Conservation (phyloP, 92 coral and sea anemone genomes). For the Siderastrea radians region DNA sequence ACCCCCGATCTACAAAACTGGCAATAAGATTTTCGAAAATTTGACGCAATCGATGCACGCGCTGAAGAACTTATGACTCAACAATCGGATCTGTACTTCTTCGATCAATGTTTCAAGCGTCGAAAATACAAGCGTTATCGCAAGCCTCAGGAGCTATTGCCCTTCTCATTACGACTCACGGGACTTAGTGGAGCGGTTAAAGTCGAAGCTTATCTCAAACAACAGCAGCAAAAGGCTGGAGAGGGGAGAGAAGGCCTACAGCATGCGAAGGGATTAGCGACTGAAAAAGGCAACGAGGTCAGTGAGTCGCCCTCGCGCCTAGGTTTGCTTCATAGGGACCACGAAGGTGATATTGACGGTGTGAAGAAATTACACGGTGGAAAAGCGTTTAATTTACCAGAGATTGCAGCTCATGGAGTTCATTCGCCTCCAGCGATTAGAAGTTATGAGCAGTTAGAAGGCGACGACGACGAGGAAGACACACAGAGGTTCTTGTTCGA, state of each 20-base stretch:
- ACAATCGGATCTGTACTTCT: constrained; percentile 80
- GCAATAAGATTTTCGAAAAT: not conserved
- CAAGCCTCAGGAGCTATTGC: constrained; percentile 92
- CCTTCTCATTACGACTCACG: constrained; percentile 93
- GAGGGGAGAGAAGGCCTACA: constrained; percentile 47
- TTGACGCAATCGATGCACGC: constrained; percentile 28
- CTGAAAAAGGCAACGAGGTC: constrained; percentile 37
- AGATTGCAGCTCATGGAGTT: constrained; percentile 61
- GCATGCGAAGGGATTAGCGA: constrained; percentile 1
- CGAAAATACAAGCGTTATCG: constrained; percentile 85
- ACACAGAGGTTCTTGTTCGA: constrained; percentile 97
- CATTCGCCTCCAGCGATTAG: constrained; percentile 66
- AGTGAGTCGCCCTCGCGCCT: constrained; percentile 10
- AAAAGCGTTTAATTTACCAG: constrained; percentile 68
- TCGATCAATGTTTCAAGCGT: constrained; percentile 71
- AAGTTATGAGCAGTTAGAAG: constrained; percentile 84
- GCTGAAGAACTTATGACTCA: constrained; percentile 41
- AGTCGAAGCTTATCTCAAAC: constrained; percentile 96
- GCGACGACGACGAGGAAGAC: constrained; percentile 97
- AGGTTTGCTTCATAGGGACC: constrained; percentile 55
- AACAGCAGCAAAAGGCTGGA: constrained; percentile 84
- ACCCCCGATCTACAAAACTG: not conserved
- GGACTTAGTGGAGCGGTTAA: constrained; percentile 98
- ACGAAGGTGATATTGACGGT: constrained; percentile 64
- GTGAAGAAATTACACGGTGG: constrained; percentile 40